Evolutionary conservation across 2,888 invertebrate genomes (phyloP).

Genomic region (Synergus umbraculus): DNA sequence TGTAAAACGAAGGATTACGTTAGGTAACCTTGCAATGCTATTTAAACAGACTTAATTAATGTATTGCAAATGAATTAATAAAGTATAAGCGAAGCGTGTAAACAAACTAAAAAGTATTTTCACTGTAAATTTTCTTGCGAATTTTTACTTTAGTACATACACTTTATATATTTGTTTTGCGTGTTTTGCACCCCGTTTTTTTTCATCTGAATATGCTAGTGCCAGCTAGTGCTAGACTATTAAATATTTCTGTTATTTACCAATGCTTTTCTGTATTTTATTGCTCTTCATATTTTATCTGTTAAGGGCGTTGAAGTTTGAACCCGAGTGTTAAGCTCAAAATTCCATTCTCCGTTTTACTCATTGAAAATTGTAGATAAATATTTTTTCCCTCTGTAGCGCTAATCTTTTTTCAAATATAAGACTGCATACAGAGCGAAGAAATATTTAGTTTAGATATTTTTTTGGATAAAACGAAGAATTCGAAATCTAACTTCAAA

Average conservation of each 20-base stretch:
- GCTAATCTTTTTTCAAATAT: too few species aligned
- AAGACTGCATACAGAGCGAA: too few species aligned
- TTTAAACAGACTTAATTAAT: conserved; percentile 77
- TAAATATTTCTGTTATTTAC: conserved; percentile 6
- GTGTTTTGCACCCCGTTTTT: neutral
- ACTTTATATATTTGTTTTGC: neutral
- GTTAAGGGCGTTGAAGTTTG: neutral
- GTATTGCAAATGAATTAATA: conserved; percentile 77
- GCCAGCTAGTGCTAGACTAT: neutral
- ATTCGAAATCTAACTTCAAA: too few species aligned
- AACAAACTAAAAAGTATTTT: conserved; percentile 58
- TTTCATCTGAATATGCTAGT: neutral
- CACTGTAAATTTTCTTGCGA: conserved; percentile 49
- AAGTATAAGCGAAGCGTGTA: conserved; percentile 76
- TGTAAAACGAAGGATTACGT: conserved; percentile 72
- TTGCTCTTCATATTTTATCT: neutral
- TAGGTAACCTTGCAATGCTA: conserved; percentile 75
- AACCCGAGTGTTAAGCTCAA: too few species aligned
- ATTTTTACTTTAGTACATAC: conserved; percentile 46
- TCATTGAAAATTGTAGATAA: too few species aligned
- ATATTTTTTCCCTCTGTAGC: too few species aligned
- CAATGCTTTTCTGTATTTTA: neutral
- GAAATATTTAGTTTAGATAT: too few species aligned
- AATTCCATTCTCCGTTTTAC: too few species aligned
- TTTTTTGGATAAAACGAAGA: too few species aligned